Percentiles rank a stretch among this genome's conserved stretches.
Evolutionary conservation across 2,888 invertebrate species (phyloP).

Genomic region (Pantelozetes paolii): DNA sequence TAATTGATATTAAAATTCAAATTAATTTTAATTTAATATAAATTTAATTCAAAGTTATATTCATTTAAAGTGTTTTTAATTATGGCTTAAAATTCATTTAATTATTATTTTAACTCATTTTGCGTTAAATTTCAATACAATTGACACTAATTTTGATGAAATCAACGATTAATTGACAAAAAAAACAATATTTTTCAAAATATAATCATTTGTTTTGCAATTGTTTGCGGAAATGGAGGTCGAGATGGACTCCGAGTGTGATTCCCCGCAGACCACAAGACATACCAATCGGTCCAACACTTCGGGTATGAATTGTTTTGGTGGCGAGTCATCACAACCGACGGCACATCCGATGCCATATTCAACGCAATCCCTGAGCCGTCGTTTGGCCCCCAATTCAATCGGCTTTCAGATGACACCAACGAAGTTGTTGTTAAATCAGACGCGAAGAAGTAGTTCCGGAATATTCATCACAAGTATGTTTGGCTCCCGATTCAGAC

Average conservation of each 20-base stretch:
- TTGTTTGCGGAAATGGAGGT: conserved; percentile 9
- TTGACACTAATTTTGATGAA: too few species aligned
- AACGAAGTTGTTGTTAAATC: conserved; percentile 26
- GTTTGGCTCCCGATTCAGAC: conserved; percentile 47
- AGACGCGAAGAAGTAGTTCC: conserved; percentile 39
- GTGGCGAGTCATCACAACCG: neutral
- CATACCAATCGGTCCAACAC: neutral
- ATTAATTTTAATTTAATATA: too few species aligned
- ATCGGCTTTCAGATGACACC: conserved; percentile 31
- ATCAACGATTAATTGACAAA: too few species aligned
- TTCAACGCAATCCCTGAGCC: conserved; percentile 33
- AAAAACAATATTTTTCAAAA: too few species aligned
- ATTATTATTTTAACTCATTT: too few species aligned
- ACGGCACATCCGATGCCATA: neutral
- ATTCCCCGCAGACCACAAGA: neutral
- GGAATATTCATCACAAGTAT: conserved; percentile 45
- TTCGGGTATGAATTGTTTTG: neutral
- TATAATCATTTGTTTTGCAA: neutral
- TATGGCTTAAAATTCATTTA: too few species aligned
- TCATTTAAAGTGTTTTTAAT: too few species aligned
- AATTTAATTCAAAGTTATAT: too few species aligned
- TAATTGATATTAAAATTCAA: too few species aligned
- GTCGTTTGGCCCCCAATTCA: conserved; percentile 23
- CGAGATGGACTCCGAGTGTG: conserved; percentile 11
- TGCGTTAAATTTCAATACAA: too few species aligned